Evolutionary conservation across 2,797 vertebrate genomes (phyloP).

Genomic region (Iguana delicatissima): DNA sequence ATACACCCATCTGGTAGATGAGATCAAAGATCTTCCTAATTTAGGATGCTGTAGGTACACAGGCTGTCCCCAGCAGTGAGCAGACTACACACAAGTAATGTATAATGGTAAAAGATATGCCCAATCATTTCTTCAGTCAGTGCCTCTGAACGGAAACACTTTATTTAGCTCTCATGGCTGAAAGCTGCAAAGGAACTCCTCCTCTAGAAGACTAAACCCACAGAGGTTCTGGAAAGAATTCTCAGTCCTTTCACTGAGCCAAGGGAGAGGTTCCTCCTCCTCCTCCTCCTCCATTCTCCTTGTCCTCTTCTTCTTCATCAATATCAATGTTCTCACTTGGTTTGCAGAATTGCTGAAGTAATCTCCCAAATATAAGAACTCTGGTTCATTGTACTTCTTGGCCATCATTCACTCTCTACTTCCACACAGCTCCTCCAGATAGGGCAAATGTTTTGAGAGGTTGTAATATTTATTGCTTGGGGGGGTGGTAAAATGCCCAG

Average conservation of each 20-base stretch:
- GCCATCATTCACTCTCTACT: neutral
- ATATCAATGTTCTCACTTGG: neutral
- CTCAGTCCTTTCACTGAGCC: no score
- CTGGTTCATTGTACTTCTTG: neutral
- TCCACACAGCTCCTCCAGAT: neutral
- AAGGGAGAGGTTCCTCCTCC: no score
- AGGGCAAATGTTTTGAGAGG: no score
- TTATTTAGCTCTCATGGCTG: neutral
- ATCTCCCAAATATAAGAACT: neutral
- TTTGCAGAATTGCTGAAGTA: neutral
- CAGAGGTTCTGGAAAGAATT: no score
- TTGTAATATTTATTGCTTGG: no score
- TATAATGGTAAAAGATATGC: neutral
- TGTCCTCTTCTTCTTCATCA: neutral
- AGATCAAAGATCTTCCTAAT: neutral
- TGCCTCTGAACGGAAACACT: neutral
- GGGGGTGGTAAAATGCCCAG: no score
- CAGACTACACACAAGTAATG: neutral
- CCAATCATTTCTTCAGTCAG: neutral
- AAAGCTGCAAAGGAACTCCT: neutral
- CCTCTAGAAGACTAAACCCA: neutral
- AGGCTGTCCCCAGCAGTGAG: neutral
- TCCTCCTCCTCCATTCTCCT: neutral
- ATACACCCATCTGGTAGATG: neutral
- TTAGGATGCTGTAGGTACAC: neutral